These are phyloP conservation scores for Sebastolobus alascanus DNA, from an alignment of 2,797 vertebrate genomes.

Conservation along the genomic window DNA sequence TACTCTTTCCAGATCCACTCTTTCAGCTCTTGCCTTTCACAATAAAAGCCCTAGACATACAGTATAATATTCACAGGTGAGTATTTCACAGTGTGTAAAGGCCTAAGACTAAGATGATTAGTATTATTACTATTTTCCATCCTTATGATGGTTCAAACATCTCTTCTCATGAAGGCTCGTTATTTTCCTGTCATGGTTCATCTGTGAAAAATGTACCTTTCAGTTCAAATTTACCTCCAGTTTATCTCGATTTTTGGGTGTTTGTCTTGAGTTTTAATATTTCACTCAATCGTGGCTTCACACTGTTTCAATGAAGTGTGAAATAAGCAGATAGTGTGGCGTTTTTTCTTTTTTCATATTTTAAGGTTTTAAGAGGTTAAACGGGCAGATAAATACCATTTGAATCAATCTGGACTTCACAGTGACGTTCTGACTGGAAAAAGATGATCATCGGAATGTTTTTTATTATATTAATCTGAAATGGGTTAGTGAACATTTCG, in stretches of 20 bases:
- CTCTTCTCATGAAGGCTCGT: too few species aligned
- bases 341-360: not conserved
- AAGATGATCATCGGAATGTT: conserved; percentile 33
- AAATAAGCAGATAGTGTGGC: not conserved
- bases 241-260: not conserved
- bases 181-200: not conserved
- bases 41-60: too few species aligned
- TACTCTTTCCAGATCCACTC: too few species aligned
- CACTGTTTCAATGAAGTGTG: not conserved
- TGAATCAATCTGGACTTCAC: not conserved
- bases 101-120: too few species aligned
- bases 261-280: not conserved
- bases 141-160: too few species aligned
- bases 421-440: conserved; percentile 22
- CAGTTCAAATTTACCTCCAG: too few species aligned
- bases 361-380: not conserved
- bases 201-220: not conserved
- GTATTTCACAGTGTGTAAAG: too few species aligned
- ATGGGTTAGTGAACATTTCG: not conserved
- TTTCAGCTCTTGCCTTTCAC: too few species aligned
- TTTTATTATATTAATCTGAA: conserved; percentile 39
- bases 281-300: not conserved
- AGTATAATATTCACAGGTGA: too few species aligned
- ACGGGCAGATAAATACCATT: not conserved
- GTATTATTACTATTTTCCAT: too few species aligned